A percentile compares a stretch with the other conserved stretches of the same genome.
phyloP scores from a whole-genome alignment of 2,888 invertebrate genomes.

The Noctua janthe region DNA sequence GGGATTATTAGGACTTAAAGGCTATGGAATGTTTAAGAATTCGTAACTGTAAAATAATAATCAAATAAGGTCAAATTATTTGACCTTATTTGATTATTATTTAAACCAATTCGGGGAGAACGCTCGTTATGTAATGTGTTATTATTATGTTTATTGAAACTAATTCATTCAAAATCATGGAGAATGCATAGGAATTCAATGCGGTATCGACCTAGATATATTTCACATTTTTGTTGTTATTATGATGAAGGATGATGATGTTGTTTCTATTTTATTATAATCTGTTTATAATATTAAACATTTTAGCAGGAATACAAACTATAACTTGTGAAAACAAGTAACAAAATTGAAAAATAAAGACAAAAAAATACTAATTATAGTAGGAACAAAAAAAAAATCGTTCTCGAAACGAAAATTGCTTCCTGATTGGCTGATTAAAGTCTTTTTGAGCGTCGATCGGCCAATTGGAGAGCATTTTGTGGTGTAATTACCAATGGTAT shows the following conservation, averaged over 20 bases:
- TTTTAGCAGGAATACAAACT: not conserved
- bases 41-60: too few species aligned
- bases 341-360: constrained; percentile 3
- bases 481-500: constrained; percentile 67
- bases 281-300: not conserved
- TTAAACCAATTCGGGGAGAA: not conserved
- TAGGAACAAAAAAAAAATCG: constrained; percentile 31
- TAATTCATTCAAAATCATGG: not conserved
- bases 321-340: not conserved
- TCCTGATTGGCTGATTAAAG: constrained; percentile 65
- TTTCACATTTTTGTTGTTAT: not conserved
- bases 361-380: constrained; percentile 18
- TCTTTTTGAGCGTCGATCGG: constrained; percentile 63
- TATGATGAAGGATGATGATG: not conserved
- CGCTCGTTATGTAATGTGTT: not conserved
- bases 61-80: too few species aligned
- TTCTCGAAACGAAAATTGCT: constrained; percentile 63
- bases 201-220: not conserved
- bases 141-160: not conserved
- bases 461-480: constrained; percentile 62
- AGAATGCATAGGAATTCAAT: not conserved
- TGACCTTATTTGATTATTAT: not conserved
- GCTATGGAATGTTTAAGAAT: not conserved
- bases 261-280: not conserved
- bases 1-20: not conserved